Conservation (phyloP, 53 echinoderm and acorn worm genomes). For the Luidia sarsii region DNA sequence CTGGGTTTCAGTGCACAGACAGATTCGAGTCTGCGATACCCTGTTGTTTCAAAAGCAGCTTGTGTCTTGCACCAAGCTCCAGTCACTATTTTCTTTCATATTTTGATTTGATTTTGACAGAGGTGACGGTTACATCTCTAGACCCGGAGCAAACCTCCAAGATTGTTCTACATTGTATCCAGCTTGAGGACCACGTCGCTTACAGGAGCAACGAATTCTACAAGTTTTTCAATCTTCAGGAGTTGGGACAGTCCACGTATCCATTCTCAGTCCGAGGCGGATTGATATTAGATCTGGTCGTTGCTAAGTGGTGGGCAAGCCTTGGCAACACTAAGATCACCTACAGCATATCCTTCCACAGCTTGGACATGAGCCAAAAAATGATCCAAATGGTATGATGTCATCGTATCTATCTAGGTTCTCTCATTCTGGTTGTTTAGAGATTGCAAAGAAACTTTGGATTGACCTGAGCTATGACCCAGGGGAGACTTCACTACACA, state of each 20-base stretch:
- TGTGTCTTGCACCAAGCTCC: not conserved
- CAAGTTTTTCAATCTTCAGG: constrained; percentile 86
- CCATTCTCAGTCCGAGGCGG: constrained; percentile 81
- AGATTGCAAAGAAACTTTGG: no score
- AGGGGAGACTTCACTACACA: no score
- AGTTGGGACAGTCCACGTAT: constrained; percentile 66
- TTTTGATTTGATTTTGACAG: no score
- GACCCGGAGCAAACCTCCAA: constrained; percentile 76
- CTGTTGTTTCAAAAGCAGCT: not conserved
- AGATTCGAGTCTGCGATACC: no score
- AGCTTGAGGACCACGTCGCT: constrained; percentile 85
- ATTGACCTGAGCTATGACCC: no score
- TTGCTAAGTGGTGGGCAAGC: constrained; percentile 99
- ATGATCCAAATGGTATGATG: constrained; percentile 78
- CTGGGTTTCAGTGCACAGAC: no score
- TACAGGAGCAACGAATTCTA: constrained; percentile 95
- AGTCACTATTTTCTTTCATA: not conserved
- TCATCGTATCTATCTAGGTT: no score
- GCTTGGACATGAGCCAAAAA: constrained; percentile 75
- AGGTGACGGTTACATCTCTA: constrained; percentile 71
- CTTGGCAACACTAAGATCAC: constrained; percentile 77
- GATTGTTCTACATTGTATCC: constrained; percentile 88
- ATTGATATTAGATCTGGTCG: constrained; percentile 73
- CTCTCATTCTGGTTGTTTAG: not conserved
- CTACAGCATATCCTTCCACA: constrained; percentile 85